phyloP scores from a whole-genome alignment of 1,140 invertebrate genomes.

The Rhizoglyphus robini region DNA sequence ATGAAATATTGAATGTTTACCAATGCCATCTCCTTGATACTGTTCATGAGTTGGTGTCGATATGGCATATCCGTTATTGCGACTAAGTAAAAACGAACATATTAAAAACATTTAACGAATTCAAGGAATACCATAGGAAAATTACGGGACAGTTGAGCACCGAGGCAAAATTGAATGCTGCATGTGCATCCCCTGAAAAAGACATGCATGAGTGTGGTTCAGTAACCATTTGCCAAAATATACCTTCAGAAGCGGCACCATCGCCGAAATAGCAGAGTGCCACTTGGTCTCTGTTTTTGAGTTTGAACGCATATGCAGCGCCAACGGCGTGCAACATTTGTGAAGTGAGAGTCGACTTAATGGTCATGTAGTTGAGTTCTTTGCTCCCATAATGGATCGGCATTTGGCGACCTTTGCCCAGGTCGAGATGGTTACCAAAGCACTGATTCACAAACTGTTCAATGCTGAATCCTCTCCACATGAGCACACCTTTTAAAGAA shows the following conservation, averaged over 20 bases:
- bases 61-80: conserved; percentile 92
- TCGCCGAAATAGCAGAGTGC: conserved; percentile 96
- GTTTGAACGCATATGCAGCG: conserved; percentile 75
- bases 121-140: conserved; percentile 38
- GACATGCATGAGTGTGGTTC: too few species aligned
- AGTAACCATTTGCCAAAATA: too few species aligned
- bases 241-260: conserved; percentile 83
- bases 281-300: conserved; percentile 49
- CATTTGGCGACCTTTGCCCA: conserved; percentile 86
- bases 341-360: conserved; percentile 84
- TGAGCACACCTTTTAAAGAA: conserved; percentile 55
- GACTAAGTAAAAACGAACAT: conserved; percentile 48
- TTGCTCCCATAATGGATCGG: conserved; percentile 80
- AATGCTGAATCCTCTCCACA: conserved; percentile 75
- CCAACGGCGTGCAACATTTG: conserved; percentile 95
- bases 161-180: conserved; percentile 98
- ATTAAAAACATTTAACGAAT: background rate
- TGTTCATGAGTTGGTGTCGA: conserved; percentile 87
- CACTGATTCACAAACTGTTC: conserved; percentile 86
- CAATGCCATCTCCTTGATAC: conserved; percentile 63
- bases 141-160: conserved; percentile 88
- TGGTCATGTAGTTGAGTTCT: conserved; percentile 76
- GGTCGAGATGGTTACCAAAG: conserved; percentile 77
- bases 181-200: conserved; percentile 74
- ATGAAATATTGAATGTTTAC: too few species aligned